Evolutionary conservation across 2,797 vertebrate species (phyloP).

Genomic region (Fundulus diaphanus): DNA sequence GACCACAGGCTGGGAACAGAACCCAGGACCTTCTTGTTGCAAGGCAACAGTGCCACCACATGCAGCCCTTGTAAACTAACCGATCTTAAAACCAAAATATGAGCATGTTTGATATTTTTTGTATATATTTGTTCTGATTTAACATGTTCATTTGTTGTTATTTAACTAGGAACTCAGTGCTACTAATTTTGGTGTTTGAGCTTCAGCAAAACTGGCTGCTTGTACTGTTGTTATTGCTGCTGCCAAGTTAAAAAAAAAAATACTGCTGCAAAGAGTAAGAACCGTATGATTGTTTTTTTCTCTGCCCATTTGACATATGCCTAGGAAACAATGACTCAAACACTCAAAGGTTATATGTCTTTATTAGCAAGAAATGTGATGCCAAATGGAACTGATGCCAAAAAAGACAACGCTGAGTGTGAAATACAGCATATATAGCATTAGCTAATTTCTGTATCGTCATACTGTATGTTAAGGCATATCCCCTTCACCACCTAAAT

Average conservation of each 20-base stretch:
- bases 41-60: background rate
- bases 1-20: background rate
- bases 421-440: constrained; percentile 25
- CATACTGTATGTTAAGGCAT: constrained; percentile 34
- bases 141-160: background rate
- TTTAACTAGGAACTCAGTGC: background rate
- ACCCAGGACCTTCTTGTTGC: background rate
- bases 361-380: constrained; percentile 51
- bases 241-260: too few species aligned
- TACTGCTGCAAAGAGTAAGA: constrained; percentile 28
- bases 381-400: constrained; percentile 40
- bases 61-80: too few species aligned
- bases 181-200: constrained; percentile 1
- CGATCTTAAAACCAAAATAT: too few species aligned
- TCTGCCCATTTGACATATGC: constrained; percentile 29
- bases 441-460: constrained; percentile 54
- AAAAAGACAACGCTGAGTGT: constrained; percentile 28
- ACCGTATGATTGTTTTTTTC: constrained; percentile 1
- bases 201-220: constrained; percentile 36
- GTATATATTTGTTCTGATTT: background rate
- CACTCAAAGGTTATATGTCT: constrained; percentile 32
- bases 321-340: constrained; percentile 41
- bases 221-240: constrained; percentile 22
- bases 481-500: constrained; percentile 30
- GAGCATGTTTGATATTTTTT: background rate